Base-by-base conservation (phyloP, 23 tunicate genomes). In the Styela clava region DNA sequence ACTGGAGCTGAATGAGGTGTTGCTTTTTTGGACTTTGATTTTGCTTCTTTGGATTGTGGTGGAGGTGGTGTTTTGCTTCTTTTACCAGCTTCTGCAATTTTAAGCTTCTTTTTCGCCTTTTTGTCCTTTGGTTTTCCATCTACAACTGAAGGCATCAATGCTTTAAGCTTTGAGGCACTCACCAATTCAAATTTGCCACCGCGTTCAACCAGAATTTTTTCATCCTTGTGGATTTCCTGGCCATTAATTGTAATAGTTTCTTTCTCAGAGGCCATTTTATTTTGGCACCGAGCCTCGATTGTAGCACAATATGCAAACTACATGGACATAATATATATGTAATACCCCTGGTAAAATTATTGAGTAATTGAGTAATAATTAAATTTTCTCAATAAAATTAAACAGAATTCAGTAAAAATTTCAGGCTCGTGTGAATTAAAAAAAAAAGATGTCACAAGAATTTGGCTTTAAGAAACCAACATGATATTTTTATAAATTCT, bases 151-250 rank as follows among this genome's bases (percentile, higher is more conserved):
- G 98, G 89, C 20, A 93, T 71, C 19, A 83, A 81, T 63, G 80
- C 85, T 63, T 93, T 83, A 30, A 93, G 35, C 35, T 93, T 91
- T 22, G 89, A 71, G 2, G 90, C 89, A 31, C 83, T 87, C 1
- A 93, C 91, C 69, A 93, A 74, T 64, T 93, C 89, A 82, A 93
- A 93, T 52, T 84, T 81, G 20, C 98, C 98, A 56, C 84, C 98
- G 34, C 88, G 74, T 76, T 93, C 98, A 24, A 93, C 88, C 61
- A 93, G 82, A 28, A 93, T 68, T 78, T 93, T 93, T 69, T 91
- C 97, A 56, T 91, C 85, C 67, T 79, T 83, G 0, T 73, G 74
- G 33, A 91, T 51, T 24, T 74, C 52, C 34, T 91, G 91, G 28
- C 97, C 97, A 64, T 88, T 91, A 73, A 91, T 91, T 62, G 82